Conservation (phyloP, 2,888 invertebrate species). For the Polyommatus iphigenia region DNA sequence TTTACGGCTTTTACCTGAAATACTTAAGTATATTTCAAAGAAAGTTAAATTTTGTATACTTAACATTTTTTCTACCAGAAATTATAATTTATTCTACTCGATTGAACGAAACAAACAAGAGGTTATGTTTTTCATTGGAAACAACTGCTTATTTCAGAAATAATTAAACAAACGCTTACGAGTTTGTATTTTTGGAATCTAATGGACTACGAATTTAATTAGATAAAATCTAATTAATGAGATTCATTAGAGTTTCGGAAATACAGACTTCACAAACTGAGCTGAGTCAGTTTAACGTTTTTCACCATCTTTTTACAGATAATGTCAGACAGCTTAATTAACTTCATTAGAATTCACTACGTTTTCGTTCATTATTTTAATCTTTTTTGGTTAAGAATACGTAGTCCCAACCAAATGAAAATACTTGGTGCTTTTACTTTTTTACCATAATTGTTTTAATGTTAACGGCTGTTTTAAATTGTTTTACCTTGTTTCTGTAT, state of each 20-base stretch:
- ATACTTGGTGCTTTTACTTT: constrained; percentile 5
- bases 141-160: too few relatives aligned
- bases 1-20: too few relatives aligned
- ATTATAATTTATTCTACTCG: too few relatives aligned
- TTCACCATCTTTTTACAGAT: constrained; percentile 66
- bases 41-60: too few relatives aligned
- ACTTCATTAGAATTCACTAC: constrained; percentile 77
- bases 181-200: not conserved
- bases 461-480: not conserved
- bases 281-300: constrained; percentile 43
- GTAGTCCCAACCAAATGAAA: not conserved
- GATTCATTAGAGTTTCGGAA: not conserved
- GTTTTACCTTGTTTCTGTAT: not conserved
- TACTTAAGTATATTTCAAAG: too few relatives aligned
- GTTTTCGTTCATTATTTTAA: constrained; percentile 32
- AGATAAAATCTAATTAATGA: constrained; percentile 4
- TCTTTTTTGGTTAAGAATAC: not conserved
- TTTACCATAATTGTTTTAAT: not conserved
- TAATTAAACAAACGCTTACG: too few relatives aligned
- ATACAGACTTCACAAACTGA: not conserved
- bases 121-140: too few relatives aligned
- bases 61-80: too few relatives aligned
- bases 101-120: too few relatives aligned
- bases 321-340: constrained; percentile 73
- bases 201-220: not conserved